phyloP scores from a whole-genome alignment of 2,888 invertebrate species.

The Aphrophora alni region DNA sequence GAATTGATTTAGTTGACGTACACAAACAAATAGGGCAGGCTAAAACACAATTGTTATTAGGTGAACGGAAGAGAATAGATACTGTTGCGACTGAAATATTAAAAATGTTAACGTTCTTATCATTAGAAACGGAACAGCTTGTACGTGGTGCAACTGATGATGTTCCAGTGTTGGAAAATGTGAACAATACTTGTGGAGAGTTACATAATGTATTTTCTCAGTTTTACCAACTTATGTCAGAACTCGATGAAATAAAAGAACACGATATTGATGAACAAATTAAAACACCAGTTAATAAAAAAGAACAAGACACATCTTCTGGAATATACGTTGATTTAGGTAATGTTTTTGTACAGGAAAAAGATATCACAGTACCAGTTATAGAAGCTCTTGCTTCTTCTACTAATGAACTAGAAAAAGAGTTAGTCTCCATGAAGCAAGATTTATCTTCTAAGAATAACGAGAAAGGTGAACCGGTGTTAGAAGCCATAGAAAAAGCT shows the following conservation, averaged over 20 bases:
- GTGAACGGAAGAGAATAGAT: neutral
- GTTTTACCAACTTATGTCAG: neutral
- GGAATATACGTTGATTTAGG: too few species aligned
- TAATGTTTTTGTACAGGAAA: neutral
- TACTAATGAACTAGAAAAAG: neutral
- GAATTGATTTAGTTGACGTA: constrained; percentile 21
- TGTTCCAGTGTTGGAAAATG: neutral
- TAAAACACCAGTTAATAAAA: too few species aligned
- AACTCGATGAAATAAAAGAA: neutral
- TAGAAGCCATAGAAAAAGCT: neutral
- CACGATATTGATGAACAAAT: neutral
- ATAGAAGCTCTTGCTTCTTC: neutral
- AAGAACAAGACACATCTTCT: neutral
- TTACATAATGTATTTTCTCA: neutral
- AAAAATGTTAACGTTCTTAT: neutral
- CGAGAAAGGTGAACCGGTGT: neutral
- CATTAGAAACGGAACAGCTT: neutral
- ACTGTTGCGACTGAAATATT: constrained; percentile 14
- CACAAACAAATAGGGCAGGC: constrained; percentile 16
- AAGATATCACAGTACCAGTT: neutral
- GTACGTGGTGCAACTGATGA: neutral
- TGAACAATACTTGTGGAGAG: neutral
- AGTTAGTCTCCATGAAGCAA: neutral
- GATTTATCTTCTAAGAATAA: neutral
- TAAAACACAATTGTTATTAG: neutral